These are phyloP conservation scores for Poecilia gillii DNA, from an alignment of 2,797 vertebrate genomes.

Conservation along the genomic window DNA sequence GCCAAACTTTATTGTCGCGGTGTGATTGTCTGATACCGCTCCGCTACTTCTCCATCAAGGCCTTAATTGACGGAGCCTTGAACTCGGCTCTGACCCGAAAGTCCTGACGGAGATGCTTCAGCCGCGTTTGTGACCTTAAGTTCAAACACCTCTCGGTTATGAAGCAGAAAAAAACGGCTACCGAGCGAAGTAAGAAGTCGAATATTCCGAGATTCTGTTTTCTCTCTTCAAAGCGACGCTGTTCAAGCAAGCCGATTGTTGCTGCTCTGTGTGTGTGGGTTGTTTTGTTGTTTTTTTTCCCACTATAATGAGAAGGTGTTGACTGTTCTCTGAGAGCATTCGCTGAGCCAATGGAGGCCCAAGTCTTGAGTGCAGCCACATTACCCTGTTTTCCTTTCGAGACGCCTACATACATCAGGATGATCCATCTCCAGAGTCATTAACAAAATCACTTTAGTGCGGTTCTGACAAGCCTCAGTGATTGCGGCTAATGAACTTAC, in stretches of 20 bases:
- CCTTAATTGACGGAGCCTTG: neutral
- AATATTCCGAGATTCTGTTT: neutral
- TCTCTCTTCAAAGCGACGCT: neutral
- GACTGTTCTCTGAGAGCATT: slow-evolving; percentile 51
- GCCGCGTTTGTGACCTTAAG: neutral
- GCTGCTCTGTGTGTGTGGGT: neutral
- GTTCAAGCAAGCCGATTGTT: slow-evolving; percentile 3
- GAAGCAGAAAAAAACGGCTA: neutral
- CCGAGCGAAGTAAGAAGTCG: neutral
- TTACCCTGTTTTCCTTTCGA: slow-evolving; percentile 72
- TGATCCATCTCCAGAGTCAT: slow-evolving; percentile 81
- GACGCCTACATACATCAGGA: slow-evolving; percentile 77
- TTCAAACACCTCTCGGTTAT: neutral
- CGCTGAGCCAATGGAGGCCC: slow-evolving; percentile 54
- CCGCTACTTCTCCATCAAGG: neutral
- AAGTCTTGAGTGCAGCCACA: slow-evolving; percentile 61
- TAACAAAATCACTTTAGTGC: slow-evolving; percentile 79
- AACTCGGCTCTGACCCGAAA: neutral
- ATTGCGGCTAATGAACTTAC: slow-evolving; percentile 81
- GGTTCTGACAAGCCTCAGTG: slow-evolving; percentile 81
- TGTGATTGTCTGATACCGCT: neutral
- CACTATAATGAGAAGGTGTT: slow-evolving; percentile 66
- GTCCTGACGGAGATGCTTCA: neutral
- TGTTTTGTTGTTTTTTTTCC: slow-evolving; percentile 7
- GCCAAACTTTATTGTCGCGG: neutral